Percentiles rank a stretch among this genome's conserved stretches.
phyloP scores from a whole-genome alignment of 2,113 vertebrate species.

The Gnathonemus echidnorhynchus region DNA sequence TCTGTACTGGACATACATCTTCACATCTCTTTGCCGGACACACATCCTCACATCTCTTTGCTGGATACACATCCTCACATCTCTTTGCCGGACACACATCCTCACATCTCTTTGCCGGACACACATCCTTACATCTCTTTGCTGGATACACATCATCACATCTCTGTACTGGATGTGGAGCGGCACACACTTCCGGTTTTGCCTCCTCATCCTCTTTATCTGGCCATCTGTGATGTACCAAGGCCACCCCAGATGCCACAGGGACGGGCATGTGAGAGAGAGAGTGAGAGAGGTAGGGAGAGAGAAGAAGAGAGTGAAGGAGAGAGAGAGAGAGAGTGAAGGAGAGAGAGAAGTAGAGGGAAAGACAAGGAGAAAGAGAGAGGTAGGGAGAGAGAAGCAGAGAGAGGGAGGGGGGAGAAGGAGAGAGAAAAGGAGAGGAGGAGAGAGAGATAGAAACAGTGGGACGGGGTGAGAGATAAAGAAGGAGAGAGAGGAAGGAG shows the following conservation, averaged over 20 bases:
- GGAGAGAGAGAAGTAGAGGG: not conserved
- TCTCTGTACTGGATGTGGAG: not conserved
- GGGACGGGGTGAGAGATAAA: not conserved
- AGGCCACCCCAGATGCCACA: not conserved
- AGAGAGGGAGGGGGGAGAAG: not conserved
- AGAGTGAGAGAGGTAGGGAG: not conserved
- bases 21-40: not conserved
- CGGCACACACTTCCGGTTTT: not conserved
- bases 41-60: too few relatives aligned
- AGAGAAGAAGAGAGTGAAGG: not conserved
- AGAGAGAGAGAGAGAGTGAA: not conserved
- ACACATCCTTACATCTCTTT: not conserved
- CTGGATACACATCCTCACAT: not conserved
- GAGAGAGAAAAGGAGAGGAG: not conserved
- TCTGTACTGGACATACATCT: not conserved
- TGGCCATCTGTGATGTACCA: not conserved
- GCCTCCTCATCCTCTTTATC: not conserved
- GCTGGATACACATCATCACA: not conserved
- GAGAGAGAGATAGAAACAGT: not conserved
- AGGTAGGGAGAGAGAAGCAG: not conserved
- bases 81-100: not conserved
- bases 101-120: not conserved
- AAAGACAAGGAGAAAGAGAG: not conserved
- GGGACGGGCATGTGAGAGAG: not conserved
- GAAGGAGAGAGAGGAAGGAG: not conserved